Conservation (phyloP, 2,797 vertebrate species). For the Distichodus sexfasciatus region DNA sequence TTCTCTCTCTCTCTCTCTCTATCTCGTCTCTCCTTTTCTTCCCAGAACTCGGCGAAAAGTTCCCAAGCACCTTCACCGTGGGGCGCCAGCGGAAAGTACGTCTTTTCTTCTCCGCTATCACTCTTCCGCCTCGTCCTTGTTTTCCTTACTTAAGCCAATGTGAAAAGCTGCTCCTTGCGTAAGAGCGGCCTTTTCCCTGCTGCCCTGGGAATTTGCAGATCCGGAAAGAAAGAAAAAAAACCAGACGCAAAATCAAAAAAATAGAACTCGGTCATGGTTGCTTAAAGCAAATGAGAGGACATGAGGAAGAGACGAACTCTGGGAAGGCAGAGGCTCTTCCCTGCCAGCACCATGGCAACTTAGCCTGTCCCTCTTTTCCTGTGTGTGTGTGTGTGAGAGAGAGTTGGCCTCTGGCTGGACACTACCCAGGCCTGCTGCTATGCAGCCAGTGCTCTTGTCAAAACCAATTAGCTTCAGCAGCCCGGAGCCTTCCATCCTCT, state of each 20-base stretch:
- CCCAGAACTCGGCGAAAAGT: constrained; percentile 92
- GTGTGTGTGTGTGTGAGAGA: constrained; percentile 22
- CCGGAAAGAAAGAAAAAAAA: no score
- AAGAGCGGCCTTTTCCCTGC: constrained; percentile 3
- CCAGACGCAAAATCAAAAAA: no score
- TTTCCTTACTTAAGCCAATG: background rate
- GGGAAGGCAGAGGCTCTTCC: constrained; percentile 20
- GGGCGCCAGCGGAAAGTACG: constrained; percentile 90
- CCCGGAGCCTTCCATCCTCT: constrained; percentile 31
- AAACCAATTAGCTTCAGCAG: constrained; percentile 48
- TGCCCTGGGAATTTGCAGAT: constrained; percentile 9
- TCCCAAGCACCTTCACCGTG: constrained; percentile 93
- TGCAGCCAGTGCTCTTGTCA: constrained; percentile 48
- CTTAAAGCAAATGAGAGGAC: constrained; percentile 32
- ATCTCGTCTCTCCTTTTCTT: constrained; percentile 60
- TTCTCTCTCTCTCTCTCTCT: constrained; percentile 60
- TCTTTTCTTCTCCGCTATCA: constrained; percentile 45
- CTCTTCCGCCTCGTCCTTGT: constrained; percentile 11
- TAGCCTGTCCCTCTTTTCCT: constrained; percentile 16
- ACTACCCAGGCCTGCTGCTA: constrained; percentile 45
- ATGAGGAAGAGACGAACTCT: constrained; percentile 36
- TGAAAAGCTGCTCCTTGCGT: constrained; percentile 20
- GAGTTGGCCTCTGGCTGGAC: constrained; percentile 40
- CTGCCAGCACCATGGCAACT: constrained; percentile 36
- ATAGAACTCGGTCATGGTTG: constrained; percentile 24